phyloP scores from a whole-genome alignment of 1,140 invertebrate genomes.

The Aphelinus certus region DNA sequence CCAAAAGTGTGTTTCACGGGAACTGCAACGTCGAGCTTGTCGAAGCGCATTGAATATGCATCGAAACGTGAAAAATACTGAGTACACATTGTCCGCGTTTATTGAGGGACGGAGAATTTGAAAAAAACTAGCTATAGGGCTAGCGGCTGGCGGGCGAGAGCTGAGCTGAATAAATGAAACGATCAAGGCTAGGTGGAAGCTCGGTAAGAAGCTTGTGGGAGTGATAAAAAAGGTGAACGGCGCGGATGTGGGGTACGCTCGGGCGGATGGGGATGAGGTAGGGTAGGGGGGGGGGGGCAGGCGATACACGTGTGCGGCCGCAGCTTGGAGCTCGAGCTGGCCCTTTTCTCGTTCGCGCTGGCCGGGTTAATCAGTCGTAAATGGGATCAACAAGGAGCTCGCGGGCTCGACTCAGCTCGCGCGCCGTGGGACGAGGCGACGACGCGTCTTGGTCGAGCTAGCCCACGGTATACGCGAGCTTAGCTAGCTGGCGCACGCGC shows the following conservation, averaged over 20 bases:
- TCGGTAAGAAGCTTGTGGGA: not conserved
- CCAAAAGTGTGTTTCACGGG: too few species aligned
- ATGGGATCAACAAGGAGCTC: constrained; percentile 40
- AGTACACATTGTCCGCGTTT: too few species aligned
- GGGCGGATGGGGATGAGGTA: not conserved
- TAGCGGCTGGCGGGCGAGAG: too few species aligned
- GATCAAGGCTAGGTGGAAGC: not conserved
- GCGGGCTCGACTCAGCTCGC: not conserved
- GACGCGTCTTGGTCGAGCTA: constrained; percentile 18
- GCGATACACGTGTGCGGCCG: not conserved
- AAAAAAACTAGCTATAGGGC: too few species aligned
- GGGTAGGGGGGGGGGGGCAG: not conserved
- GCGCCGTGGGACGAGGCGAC: constrained; percentile 4
- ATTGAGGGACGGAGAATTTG: too few species aligned
- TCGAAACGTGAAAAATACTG: too few species aligned
- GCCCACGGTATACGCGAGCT: too few species aligned
- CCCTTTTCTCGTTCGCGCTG: not conserved
- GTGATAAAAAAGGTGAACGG: not conserved
- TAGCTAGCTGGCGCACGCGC: not conserved
- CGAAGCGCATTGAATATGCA: too few species aligned
- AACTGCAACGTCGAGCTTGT: too few species aligned
- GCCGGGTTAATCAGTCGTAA: constrained; percentile 43
- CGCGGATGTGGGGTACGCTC: not conserved
- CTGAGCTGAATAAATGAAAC: not conserved
- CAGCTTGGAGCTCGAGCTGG: not conserved